Conservation (phyloP, 2,888 invertebrate species). For the Salticus scenicus region DNA sequence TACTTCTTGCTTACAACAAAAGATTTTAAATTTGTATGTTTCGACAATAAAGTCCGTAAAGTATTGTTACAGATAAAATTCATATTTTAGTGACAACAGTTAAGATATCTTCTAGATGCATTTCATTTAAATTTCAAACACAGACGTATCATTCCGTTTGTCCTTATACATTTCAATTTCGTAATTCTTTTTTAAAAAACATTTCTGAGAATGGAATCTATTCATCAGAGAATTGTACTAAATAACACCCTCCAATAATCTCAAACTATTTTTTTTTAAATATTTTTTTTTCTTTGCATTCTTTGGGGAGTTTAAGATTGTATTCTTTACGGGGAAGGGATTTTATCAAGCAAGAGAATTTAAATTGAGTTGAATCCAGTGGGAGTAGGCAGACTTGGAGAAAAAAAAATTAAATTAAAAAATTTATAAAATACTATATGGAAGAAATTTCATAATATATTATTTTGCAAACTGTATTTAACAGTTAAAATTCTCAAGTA, state of each 20-base stretch:
- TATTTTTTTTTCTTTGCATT: slow-evolving; percentile 1
- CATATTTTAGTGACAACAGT: neutral
- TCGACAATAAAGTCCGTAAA: neutral
- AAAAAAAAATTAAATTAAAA: neutral
- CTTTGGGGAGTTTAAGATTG: slow-evolving; percentile 22
- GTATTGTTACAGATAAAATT: neutral
- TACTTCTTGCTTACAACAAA: neutral
- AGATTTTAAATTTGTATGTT: neutral
- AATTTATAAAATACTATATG: neutral
- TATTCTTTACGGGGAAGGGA: slow-evolving; percentile 42
- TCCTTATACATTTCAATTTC: neutral
- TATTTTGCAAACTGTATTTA: neutral
- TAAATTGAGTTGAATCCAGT: slow-evolving; percentile 38
- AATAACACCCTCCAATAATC: neutral
- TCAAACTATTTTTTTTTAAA: no score
- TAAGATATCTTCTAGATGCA: neutral
- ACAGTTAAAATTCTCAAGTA: no score
- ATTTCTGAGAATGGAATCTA: neutral
- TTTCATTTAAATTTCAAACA: neutral
- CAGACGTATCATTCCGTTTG: neutral
- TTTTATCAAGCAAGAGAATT: slow-evolving; percentile 34
- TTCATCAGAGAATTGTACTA: slow-evolving; percentile 3
- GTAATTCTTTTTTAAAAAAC: slow-evolving; percentile 1
- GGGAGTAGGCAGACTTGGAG: neutral
- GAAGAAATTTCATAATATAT: neutral